These are phyloP conservation scores for Gobiocypris rarus DNA, from an alignment of 2,113 vertebrate species.

Conservation along the genomic window DNA sequence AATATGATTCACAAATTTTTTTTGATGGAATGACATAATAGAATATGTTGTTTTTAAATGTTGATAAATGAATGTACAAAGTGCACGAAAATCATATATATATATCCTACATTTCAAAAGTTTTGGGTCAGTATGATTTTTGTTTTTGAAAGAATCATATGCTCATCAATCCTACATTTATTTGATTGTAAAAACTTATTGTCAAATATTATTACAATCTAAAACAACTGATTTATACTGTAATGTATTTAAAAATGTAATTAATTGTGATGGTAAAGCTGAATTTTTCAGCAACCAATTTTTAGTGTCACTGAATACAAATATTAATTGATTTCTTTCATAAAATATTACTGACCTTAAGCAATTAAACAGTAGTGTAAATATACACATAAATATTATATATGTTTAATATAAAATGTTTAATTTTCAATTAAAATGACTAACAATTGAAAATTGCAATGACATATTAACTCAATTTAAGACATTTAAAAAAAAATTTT, in stretches of 20 bases:
- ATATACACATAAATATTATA: neutral
- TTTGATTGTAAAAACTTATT: too few species aligned
- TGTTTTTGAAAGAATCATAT: too few species aligned
- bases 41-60: neutral
- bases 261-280: too few species aligned
- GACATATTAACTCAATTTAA: neutral
- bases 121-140: neutral
- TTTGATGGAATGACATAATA: too few species aligned
- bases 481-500: too few species aligned
- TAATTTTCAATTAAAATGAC: neutral
- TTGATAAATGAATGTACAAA: neutral
- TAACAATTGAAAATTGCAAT: neutral
- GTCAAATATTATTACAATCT: too few species aligned
- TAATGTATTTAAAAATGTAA: too few species aligned
- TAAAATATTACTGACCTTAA: neutral
- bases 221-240: too few species aligned
- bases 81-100: neutral
- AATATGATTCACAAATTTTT: neutral
- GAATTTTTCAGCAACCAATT: too few species aligned
- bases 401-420: neutral
- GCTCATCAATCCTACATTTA: too few species aligned
- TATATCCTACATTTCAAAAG: neutral
- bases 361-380: neutral
- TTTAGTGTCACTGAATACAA: neutral
- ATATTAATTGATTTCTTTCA: neutral